phyloP scores from a whole-genome alignment of 2,113 vertebrate species.

The Salvelinus namaycush region DNA sequence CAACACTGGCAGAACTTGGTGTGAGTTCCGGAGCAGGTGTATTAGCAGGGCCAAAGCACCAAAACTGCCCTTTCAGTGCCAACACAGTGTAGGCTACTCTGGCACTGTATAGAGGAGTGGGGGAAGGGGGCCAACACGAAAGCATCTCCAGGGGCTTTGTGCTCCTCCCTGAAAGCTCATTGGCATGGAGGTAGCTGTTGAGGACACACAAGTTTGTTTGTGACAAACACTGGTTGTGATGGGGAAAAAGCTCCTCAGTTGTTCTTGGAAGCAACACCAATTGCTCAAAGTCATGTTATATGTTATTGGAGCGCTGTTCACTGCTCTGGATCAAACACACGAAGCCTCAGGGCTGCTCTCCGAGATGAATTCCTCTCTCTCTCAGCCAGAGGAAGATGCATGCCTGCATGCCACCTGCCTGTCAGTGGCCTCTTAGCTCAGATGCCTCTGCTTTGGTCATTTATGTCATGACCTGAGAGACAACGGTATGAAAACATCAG shows the following conservation, averaged over 20 bases:
- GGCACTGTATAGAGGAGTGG: slow-evolving; percentile 37
- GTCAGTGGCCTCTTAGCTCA: too few species aligned
- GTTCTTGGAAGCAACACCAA: too few species aligned
- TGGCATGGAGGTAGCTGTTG: neutral
- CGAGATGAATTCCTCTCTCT: too few species aligned
- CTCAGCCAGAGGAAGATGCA: neutral
- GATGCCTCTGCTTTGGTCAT: slow-evolving; percentile 29
- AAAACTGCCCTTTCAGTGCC: slow-evolving; percentile 54
- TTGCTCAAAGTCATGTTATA: too few species aligned
- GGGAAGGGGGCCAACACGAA: slow-evolving; percentile 30
- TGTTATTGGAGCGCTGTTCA: too few species aligned
- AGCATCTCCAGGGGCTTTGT: slow-evolving; percentile 18
- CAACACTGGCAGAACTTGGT: slow-evolving; percentile 20
- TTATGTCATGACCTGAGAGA: slow-evolving; percentile 15
- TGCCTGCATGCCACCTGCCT: neutral
- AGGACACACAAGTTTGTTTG: too few species aligned
- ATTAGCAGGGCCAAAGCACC: slow-evolving; percentile 44
- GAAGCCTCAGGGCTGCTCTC: slow-evolving; percentile 13
- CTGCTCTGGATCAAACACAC: too few species aligned
- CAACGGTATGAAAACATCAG: slow-evolving; percentile 49
- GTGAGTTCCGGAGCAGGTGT: slow-evolving; percentile 60
- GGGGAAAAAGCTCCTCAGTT: too few species aligned
- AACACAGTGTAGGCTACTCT: slow-evolving; percentile 59
- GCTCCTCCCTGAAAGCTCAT: neutral
- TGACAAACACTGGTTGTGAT: too few species aligned